Conservation (phyloP, 2,888 invertebrate species). For the Bugula neritina region DNA sequence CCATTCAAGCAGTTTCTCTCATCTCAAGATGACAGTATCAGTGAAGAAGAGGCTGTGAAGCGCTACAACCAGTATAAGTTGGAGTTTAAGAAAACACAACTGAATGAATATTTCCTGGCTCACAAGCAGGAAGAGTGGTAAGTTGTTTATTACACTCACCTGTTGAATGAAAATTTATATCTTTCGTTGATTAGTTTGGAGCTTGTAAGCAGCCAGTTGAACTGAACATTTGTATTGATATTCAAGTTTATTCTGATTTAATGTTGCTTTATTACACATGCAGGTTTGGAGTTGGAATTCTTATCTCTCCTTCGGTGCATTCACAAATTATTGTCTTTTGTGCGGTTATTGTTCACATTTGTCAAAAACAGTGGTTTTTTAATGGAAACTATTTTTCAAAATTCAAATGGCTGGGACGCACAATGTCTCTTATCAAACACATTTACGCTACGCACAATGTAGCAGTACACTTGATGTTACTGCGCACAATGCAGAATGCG, state of each 20-base stretch:
- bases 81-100: slow-evolving; percentile 89
- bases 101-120: slow-evolving; percentile 95
- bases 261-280: background rate
- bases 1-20: slow-evolving; percentile 92
- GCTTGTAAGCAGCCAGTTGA: no score
- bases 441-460: slow-evolving; percentile 24
- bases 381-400: background rate
- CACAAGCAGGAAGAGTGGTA: slow-evolving; percentile 99
- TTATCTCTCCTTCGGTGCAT: background rate
- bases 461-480: background rate
- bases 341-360: background rate
- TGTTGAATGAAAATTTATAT: no score
- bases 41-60: slow-evolving; percentile 86
- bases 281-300: background rate
- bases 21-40: slow-evolving; percentile 90
- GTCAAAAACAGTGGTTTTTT: background rate
- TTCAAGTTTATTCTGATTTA: no score
- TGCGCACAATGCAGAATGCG: slow-evolving; percentile 25
- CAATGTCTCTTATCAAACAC: background rate
- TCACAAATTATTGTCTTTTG: background rate
- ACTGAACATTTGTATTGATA: no score
- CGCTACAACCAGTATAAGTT: slow-evolving; percentile 98
- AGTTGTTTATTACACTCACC: slow-evolving; percentile 51
- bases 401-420: no score
- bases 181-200: no score